These are phyloP conservation scores for Eupithecia centaureata DNA, from an alignment of 2,888 invertebrate species.

Conservation along the genomic window DNA sequence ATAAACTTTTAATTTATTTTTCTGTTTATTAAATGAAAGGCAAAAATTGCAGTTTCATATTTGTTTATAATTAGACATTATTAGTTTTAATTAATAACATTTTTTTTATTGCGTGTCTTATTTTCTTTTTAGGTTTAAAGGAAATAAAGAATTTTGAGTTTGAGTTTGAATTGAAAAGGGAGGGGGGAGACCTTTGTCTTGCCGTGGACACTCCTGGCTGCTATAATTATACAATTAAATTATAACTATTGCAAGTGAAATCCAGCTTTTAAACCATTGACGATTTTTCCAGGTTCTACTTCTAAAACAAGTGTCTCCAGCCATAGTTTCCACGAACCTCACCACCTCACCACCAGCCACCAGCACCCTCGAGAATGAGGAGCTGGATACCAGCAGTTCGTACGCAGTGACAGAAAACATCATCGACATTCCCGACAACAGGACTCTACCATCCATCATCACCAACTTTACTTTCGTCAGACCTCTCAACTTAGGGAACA, in stretches of 20 bases:
- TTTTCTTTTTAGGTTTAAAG: too few relatives aligned
- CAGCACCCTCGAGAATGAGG: conserved; percentile 19
- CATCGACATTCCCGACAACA: conserved; percentile 62
- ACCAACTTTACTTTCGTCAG: conserved; percentile 50
- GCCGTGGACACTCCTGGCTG: too few relatives aligned
- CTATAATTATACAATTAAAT: too few relatives aligned
- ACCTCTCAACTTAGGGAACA: conserved; percentile 54
- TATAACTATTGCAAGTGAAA: not conserved
- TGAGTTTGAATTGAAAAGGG: too few relatives aligned
- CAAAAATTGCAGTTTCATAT: too few relatives aligned
- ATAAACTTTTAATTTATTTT: too few relatives aligned
- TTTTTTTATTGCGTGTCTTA: too few relatives aligned
- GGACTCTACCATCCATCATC: conserved; percentile 52
- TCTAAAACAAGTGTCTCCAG: conserved; percentile 17
- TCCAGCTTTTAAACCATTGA: not conserved
- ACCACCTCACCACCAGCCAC: not conserved
- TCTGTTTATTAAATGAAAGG: too few relatives aligned
- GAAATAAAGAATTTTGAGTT: too few relatives aligned
- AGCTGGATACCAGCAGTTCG: conserved; percentile 13
- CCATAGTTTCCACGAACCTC: conserved; percentile 7
- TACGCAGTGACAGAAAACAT: conserved; percentile 70
- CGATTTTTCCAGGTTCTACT: conserved; percentile 15
- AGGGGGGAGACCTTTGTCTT: too few relatives aligned
- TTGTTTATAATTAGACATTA: too few relatives aligned
- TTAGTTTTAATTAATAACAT: too few relatives aligned